A percentile compares a stretch with the other conserved stretches of the same genome.
Conservation (phyloP, 2,888 invertebrate genomes). For the Anorthoa munda region DNA sequence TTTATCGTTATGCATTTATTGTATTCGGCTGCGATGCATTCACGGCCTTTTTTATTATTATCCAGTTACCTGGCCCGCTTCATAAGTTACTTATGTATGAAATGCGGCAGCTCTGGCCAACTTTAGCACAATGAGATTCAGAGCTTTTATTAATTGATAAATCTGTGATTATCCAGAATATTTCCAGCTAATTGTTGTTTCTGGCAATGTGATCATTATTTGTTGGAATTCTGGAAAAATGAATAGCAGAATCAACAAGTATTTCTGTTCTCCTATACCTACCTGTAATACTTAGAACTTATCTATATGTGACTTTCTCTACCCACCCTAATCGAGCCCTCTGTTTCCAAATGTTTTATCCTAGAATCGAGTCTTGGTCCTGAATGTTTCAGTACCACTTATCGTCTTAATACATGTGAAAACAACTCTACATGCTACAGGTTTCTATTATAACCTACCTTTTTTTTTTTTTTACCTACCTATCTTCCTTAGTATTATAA, state of each 20-base stretch:
- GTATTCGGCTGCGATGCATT: constrained; percentile 78
- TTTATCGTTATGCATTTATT: constrained; percentile 87
- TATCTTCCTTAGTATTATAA: not conserved
- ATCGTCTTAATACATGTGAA: not conserved
- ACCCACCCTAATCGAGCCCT: not conserved
- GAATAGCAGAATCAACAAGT: constrained; percentile 40
- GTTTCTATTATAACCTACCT: not conserved
- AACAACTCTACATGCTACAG: not conserved
- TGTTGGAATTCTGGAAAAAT: not conserved
- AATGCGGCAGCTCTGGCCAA: constrained; percentile 19
- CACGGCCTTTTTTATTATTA: constrained; percentile 72
- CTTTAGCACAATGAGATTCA: constrained; percentile 10
- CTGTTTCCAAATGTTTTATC: not conserved
- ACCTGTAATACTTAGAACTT: not conserved
- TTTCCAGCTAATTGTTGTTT: not conserved
- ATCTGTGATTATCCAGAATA: not conserved
- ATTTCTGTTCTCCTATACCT: not conserved
- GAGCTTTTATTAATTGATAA: constrained; percentile 11
- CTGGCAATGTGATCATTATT: not conserved
- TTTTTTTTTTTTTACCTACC: no score
- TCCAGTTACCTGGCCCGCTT: constrained; percentile 32
- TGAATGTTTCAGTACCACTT: not conserved
- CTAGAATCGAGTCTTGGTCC: not conserved
- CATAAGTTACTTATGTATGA: constrained; percentile 28
- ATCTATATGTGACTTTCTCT: not conserved